Base-by-base conservation (phyloP, 2,113 vertebrate species). In the Columba livia region DNA sequence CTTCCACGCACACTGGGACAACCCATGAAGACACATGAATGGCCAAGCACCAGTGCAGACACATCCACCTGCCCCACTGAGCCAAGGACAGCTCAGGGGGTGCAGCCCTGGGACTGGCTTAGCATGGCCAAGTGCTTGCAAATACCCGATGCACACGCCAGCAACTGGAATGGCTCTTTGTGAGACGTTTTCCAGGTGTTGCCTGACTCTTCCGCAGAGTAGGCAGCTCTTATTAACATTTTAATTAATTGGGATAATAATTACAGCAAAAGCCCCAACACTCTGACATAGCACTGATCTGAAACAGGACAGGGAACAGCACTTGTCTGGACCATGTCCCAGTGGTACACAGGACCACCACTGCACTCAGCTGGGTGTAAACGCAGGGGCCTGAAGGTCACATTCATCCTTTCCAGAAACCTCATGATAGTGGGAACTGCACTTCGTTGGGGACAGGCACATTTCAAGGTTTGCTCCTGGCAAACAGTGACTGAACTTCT, bases 161-260 rank as follows among this genome's bases (percentile, higher is more conserved):
- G 90, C 90, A 93, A 56, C 79, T 74, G 69, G 80, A 90, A 92
- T 71, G 53, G 80, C 70, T 93, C 69, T 65, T 84, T 60, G 18
- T 34, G 28, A 94, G 93, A 92, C 0, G 0, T 57, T 89, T 90
- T 87, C 77, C 94, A 96, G 83, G 81, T 32, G 64, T n/a, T 42
- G 57, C 34, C 65, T 44, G 36, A 12, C 65, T 92, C 72, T 64
- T 90, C 47, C 31, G 67, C 44, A 71, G 69, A 50, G 20, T 10
- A 25, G 7, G 56, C 61, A 89, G 78, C 26, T 85, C 73, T 75
- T 66, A 67, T n/a, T 64, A 95, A 89, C 42, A 70, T 75, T 95
- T 93, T 89, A 93, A 93, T 78, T 86, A 90, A 94, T 74, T 23
- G 65, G 23, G 75, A 67, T 79, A 93, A 71, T 88, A 91, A 94